phyloP scores from a whole-genome alignment of 2,113 vertebrate genomes.

The Brienomyrus longianalis region DNA sequence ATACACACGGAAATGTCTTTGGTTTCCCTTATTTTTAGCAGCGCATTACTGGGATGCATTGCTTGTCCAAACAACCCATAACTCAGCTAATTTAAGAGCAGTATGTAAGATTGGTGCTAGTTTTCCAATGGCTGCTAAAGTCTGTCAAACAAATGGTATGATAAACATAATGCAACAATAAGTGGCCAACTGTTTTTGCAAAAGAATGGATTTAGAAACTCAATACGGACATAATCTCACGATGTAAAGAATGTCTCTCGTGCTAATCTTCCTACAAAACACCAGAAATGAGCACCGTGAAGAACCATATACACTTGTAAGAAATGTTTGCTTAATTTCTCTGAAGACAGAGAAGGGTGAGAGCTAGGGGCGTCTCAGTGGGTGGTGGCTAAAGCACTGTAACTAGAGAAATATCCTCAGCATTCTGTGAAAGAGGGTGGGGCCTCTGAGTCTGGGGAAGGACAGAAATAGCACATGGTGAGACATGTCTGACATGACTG shows the following conservation, averaged over 20 bases:
- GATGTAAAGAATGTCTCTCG: not conserved
- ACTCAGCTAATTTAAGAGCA: not conserved
- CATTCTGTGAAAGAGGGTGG: not conserved
- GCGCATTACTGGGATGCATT: not conserved
- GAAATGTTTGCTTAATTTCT: not conserved
- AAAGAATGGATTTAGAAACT: not conserved
- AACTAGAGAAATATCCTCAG: slow-evolving; percentile 23
- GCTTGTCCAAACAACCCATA: not conserved
- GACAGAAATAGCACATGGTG: slow-evolving; percentile 24
- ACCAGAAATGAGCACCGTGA: not conserved
- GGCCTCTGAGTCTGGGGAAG: not conserved
- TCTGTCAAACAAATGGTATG: not conserved
- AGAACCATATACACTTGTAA: not conserved
- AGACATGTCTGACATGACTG: slow-evolving; percentile 10
- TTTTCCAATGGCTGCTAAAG: not conserved
- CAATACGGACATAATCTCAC: not conserved
- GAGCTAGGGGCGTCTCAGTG: not conserved
- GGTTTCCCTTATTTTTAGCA: not conserved
- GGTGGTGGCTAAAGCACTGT: slow-evolving; percentile 7
- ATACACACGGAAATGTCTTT: not conserved
- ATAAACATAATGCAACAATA: not conserved
- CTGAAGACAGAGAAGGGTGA: not conserved
- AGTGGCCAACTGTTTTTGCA: not conserved
- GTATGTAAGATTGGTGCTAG: not conserved
- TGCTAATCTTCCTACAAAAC: not conserved